Conservation (phyloP, 2,797 vertebrate genomes). For the Oreortyx pictus region DNA sequence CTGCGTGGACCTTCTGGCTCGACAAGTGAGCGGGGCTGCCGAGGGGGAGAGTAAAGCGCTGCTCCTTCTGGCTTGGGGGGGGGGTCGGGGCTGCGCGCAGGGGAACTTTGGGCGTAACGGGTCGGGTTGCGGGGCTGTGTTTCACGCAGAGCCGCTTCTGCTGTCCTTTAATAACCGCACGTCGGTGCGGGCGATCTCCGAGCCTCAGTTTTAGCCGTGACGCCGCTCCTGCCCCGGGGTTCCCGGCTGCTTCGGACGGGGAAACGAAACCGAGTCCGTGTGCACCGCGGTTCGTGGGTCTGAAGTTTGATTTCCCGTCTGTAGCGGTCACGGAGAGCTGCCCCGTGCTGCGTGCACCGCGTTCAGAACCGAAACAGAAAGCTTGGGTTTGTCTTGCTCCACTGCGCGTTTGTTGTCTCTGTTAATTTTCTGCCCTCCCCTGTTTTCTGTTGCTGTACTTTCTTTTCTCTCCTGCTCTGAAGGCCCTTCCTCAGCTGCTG, state of each 20-base stretch:
- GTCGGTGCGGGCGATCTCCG: neutral
- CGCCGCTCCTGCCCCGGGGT: neutral
- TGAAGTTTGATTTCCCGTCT: neutral
- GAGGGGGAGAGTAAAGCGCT: neutral
- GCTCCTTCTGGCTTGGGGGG: too few relatives aligned
- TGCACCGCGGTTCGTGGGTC: neutral
- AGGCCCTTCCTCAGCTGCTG: neutral
- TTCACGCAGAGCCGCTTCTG: neutral
- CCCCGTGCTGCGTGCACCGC: rapidly evolving
- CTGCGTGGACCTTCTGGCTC: neutral
- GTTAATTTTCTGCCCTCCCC: neutral
- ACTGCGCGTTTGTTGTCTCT: neutral
- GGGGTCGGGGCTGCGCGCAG: too few relatives aligned
- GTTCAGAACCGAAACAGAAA: neutral
- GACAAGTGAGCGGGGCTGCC: neutral
- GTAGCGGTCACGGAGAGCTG: rapidly evolving
- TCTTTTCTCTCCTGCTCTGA: neutral
- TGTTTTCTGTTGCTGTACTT: neutral
- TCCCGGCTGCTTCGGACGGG: too few relatives aligned
- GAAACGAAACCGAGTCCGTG: too few relatives aligned
- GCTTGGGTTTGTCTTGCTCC: neutral
- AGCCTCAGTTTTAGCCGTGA: neutral
- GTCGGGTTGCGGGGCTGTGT: neutral
- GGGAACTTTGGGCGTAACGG: too few relatives aligned
- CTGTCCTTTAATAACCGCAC: neutral